Evolutionary conservation across 2,797 vertebrate genomes (phyloP).

Genomic region (Cichlasoma orientale): DNA sequence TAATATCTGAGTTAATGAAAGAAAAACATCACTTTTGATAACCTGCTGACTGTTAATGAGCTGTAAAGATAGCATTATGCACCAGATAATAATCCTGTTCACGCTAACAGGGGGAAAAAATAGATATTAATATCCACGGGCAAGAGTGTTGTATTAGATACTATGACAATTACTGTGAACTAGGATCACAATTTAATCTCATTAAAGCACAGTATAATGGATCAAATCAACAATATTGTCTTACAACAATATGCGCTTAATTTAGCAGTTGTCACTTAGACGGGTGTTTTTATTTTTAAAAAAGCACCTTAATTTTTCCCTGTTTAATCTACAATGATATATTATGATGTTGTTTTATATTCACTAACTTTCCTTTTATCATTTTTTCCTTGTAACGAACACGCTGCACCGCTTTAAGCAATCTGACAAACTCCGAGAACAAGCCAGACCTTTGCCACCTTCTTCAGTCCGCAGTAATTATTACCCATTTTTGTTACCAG

Average conservation of each 20-base stretch:
- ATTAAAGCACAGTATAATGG: slow-evolving; percentile 40
- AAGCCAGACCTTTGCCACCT: slow-evolving; percentile 38
- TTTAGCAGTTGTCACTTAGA: not conserved
- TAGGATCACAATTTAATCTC: slow-evolving; percentile 50
- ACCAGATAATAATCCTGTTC: slow-evolving; percentile 61
- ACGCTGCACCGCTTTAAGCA: slow-evolving; percentile 25
- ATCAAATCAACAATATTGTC: slow-evolving; percentile 29
- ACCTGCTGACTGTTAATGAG: slow-evolving; percentile 73
- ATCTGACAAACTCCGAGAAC: slow-evolving; percentile 32
- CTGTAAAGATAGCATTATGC: slow-evolving; percentile 56
- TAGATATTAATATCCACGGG: slow-evolving; percentile 48
- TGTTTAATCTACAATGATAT: slow-evolving; percentile 16
- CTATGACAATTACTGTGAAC: slow-evolving; percentile 51
- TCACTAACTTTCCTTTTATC: slow-evolving; percentile 16
- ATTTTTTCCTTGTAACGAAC: slow-evolving; percentile 46
- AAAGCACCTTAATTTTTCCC: slow-evolving; percentile 9
- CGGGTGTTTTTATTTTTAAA: not conserved
- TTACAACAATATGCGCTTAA: slow-evolving; percentile 26
- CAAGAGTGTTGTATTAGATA: slow-evolving; percentile 39
- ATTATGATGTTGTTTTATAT: not conserved
- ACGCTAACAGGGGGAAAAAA: slow-evolving; percentile 36
- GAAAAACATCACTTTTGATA: slow-evolving; percentile 58
- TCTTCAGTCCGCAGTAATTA: slow-evolving; percentile 59
- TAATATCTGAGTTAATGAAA: slow-evolving; percentile 57
- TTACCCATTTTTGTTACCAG: slow-evolving; percentile 58